These are phyloP conservation scores for Cataglyphis hispanica DNA, from an alignment of 1,140 invertebrate species.

Conservation along the genomic window DNA sequence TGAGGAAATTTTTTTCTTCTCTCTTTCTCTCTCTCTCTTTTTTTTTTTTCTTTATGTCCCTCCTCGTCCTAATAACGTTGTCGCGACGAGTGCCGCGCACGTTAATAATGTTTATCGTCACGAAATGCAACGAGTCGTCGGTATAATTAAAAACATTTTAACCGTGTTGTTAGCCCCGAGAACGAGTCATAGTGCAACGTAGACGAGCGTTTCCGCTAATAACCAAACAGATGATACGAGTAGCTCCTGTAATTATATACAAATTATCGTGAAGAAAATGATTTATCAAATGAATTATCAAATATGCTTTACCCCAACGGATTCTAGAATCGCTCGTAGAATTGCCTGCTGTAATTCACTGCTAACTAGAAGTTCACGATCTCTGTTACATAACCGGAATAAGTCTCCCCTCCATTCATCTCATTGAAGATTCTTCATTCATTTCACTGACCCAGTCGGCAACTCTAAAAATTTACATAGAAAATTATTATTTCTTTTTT, in stretches of 20 bases:
- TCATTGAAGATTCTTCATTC: background rate
- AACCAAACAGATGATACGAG: background rate
- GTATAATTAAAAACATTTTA: conserved; percentile 54
- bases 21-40: too few species aligned
- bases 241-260: background rate
- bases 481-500: background rate
- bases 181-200: background rate
- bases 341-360: background rate
- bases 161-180: background rate
- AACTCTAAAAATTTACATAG: background rate
- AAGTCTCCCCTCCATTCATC: background rate
- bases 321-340: background rate
- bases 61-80: conserved; percentile 51
- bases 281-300: background rate
- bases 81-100: conserved; percentile 45
- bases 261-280: background rate
- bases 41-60: conserved; percentile 5
- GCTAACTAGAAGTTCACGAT: background rate
- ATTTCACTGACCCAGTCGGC: background rate
- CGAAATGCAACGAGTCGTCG: conserved; percentile 46
- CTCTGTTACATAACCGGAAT: background rate
- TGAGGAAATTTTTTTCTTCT: conserved; percentile 38
- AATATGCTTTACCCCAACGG: background rate
- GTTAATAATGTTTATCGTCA: conserved; percentile 60
- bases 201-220: background rate